Conservation (phyloP, 2,797 vertebrate genomes). For the Semotilus atromaculatus region DNA sequence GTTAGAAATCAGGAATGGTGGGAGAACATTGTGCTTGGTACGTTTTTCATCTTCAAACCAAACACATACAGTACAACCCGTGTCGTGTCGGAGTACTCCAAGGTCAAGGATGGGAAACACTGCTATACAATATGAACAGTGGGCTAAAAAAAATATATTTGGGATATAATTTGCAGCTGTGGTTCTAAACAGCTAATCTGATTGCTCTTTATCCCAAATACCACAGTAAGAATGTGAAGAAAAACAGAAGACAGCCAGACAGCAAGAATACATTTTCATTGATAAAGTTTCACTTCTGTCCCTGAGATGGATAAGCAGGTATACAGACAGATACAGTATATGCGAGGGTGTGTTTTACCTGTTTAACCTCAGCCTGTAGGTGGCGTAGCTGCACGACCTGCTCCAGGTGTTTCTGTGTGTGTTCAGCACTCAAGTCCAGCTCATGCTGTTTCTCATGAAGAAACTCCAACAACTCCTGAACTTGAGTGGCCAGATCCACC, state of each 20-base stretch:
- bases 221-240: background rate
- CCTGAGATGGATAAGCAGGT: background rate
- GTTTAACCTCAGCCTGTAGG: constrained; percentile 95
- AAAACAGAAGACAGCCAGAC: background rate
- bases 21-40: no score
- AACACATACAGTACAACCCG: background rate
- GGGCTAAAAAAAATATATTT: background rate
- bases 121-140: background rate
- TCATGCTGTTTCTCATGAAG: constrained; percentile 98
- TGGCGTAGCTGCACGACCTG: constrained; percentile 96
- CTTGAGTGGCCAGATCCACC: constrained; percentile 93
- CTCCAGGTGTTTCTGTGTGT: constrained; percentile 91
- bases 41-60: no score
- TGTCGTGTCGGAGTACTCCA: background rate
- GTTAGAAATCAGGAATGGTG: no score
- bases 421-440: constrained; percentile 91
- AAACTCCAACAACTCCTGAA: constrained; percentile 96
- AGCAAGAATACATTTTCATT: background rate
- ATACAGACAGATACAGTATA: background rate
- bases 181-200: background rate
- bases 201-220: background rate
- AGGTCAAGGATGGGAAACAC: background rate
- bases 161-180: background rate
- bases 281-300: constrained; percentile 3
- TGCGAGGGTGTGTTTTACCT: constrained; percentile 76